Conservation (phyloP, 2,113 vertebrate genomes). For the Nyctibius bracteatus region DNA sequence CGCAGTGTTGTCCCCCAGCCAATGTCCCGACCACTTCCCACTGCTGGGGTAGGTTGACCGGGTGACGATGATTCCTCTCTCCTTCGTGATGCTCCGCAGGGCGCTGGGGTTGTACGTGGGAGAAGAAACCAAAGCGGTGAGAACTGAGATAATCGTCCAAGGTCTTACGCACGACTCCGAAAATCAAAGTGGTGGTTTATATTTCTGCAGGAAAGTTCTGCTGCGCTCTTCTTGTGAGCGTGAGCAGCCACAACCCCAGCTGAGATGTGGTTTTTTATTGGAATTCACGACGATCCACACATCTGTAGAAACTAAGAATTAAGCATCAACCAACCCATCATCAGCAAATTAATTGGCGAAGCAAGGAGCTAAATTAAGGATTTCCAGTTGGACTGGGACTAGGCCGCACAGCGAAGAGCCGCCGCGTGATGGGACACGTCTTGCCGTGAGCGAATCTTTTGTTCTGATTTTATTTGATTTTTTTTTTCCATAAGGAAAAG, state of each 20-base stretch:
- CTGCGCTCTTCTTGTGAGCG: not conserved
- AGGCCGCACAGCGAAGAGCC: not conserved
- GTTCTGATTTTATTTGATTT: not conserved
- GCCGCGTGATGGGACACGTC: not conserved
- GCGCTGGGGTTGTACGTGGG: constrained; percentile 36
- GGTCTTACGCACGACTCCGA: not conserved
- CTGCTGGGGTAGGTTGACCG: constrained; percentile 88
- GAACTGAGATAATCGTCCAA: not conserved
- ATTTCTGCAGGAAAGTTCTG: not conserved
- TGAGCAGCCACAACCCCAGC: not conserved
- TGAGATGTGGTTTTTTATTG: not conserved
- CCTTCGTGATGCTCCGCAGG: constrained; percentile 33
- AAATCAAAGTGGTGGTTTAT: not conserved
- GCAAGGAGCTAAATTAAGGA: not conserved
- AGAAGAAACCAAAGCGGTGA: not conserved
- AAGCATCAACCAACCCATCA: too few relatives aligned
- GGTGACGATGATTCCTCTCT: constrained; percentile 60
- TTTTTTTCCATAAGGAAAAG: not conserved
- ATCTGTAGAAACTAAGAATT: not conserved
- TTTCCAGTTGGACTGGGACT: too few relatives aligned
- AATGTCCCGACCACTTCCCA: constrained; percentile 89
- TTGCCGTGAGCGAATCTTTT: not conserved
- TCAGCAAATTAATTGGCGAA: not conserved
- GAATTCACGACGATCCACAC: too few relatives aligned
- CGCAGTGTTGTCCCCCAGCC: constrained; percentile 86